Base-by-base conservation (phyloP, 2,888 invertebrate species). In the Octodonta nipae region DNA sequence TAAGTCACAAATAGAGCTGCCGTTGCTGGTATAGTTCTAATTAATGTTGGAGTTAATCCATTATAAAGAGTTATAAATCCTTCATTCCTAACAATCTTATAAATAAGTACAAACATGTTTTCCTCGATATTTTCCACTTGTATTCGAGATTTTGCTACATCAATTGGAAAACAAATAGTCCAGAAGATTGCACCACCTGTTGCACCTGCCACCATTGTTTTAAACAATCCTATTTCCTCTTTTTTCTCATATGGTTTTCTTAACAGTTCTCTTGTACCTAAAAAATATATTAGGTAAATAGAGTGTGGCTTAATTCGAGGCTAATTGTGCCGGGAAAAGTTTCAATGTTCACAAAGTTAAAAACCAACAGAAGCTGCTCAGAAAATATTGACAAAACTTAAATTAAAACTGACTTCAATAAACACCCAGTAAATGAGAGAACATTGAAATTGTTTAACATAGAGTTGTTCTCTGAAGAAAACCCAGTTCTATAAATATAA, bases 91-190 rank as follows among this genome's bases (percentile, higher is more conserved):
- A 28, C 13, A 41, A 91, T 83, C 15, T 76, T 69, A 26, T 70
- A 56, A 15, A 79, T 72, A 11, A 79, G 70, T 1, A 61, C 61
- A 3, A 73, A 53, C 64, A 84, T 75, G 45, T 73, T 70, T 37
- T 71, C 70, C 28, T 68, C 73, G 22, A 70, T 60, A 52, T 71
- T 75, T 38, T 73, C 73, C 43, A 96, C 84, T 68, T 98, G 98
- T 51, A 98, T 84, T 42, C 96, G 70, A 32, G 95, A 95, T 61
- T 98, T 98, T 35, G 93, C 84, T 5, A 98, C 92, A 64, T 98
- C 98, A 0, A 87, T 77, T 0, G 95, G 95, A 59, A 92, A 96
- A 47, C 95, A 89, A 5, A 83, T 70, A 1, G 82, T 75, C 98
- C 98, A 98, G 6, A 98, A 68, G 0, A 83, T 70, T 8, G 82